These are phyloP conservation scores for Acanthaster planci DNA, from an alignment of 35 echinoderm and acorn worm species.

Conservation along the genomic window DNA sequence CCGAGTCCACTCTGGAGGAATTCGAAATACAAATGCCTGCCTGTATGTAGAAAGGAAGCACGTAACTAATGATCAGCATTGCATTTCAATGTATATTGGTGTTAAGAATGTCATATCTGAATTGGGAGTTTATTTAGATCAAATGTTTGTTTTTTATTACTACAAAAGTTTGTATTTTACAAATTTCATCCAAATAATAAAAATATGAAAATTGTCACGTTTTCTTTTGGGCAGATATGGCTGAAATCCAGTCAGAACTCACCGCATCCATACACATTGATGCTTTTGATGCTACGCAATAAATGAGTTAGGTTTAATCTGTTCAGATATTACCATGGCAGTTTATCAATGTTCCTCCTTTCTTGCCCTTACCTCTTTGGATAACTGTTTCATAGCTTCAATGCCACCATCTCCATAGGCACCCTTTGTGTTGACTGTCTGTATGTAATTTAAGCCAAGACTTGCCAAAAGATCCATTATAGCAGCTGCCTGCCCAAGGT, in stretches of 20 bases:
- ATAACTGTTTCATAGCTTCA: background rate
- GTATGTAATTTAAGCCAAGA: constrained; percentile 33
- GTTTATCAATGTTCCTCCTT: background rate
- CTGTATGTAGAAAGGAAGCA: background rate
- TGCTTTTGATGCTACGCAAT: too few species aligned
- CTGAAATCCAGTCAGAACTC: background rate
- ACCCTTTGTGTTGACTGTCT: constrained; percentile 2
- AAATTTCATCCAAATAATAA: background rate
- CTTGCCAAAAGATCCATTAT: constrained; percentile 31
- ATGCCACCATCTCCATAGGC: background rate
- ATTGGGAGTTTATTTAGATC: background rate
- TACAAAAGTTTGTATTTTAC: background rate
- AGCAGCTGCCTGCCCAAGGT: background rate
- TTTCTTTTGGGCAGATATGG: background rate
- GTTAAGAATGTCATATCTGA: background rate
- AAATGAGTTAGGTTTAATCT: background rate
- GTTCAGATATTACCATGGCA: background rate
- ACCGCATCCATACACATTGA: too few species aligned
- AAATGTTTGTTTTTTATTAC: background rate
- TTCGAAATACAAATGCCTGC: constrained; percentile 36
- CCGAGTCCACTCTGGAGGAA: background rate
- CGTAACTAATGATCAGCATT: background rate
- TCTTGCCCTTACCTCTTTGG: constrained; percentile 20
- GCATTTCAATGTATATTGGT: background rate
- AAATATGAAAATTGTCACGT: background rate